Conservation (phyloP, 2,797 vertebrate species). For the Dryobates pubescens region DNA sequence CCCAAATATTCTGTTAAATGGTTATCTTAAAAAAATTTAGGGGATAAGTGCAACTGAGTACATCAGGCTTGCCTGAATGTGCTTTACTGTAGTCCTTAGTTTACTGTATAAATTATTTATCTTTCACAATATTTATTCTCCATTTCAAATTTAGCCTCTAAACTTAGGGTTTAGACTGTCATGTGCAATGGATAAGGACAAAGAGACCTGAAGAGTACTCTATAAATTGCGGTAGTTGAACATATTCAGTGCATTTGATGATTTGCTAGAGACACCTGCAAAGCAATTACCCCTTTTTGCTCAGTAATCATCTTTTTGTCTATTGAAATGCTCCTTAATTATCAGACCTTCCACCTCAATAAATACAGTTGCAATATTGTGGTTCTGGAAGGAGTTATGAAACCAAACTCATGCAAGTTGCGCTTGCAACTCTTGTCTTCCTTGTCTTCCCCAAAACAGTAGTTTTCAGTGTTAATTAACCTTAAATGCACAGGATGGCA, state of each 20-base stretch:
- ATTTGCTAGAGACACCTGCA: neutral
- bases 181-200: neutral
- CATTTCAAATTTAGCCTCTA: neutral
- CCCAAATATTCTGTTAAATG: neutral
- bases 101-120: neutral
- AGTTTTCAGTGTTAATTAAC: neutral
- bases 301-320: neutral
- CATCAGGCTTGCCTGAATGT: neutral
- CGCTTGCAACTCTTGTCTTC: neutral
- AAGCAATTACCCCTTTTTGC: neutral
- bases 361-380: neutral
- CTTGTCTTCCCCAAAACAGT: neutral
- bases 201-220: neutral
- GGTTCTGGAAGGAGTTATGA: neutral
- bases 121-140: neutral
- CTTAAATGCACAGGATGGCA: neutral
- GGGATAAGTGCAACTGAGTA: neutral
- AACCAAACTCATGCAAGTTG: neutral
- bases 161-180: neutral
- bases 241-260: neutral
- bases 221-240: neutral
- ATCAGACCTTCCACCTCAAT: neutral
- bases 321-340: neutral
- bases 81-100: neutral
- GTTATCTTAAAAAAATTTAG: neutral